Base-by-base conservation (phyloP, 2,888 invertebrate genomes). In the Archips xylosteana region DNA sequence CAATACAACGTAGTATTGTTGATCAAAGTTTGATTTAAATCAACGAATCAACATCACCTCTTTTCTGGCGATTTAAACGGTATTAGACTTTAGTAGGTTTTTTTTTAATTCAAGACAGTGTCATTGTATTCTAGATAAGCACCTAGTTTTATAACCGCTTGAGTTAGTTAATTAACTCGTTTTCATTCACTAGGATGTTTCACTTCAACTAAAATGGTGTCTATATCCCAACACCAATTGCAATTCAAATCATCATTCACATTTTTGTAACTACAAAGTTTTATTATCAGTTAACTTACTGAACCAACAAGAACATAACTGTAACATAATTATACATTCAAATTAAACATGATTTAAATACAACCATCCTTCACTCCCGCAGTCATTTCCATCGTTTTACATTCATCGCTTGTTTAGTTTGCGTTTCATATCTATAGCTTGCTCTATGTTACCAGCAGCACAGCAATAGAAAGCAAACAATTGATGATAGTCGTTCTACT, bases 341-440 rank as follows among this genome's bases (percentile, higher is more conserved):
- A 77, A 76, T 76, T 84, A 90, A 88, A 91, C 87, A 90, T 76
- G 78, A 87, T 88, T 87, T 86, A 78, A 87, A 88, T 87, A 83
- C 78, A 74, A 12, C 23, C 67, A 4, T 65, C 15, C 49, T 32
- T 36, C 15, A 8, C 57, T 61, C 51, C 12, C 59, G 34, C 47
- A 36, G 3, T 13, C 3, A 10, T 49, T 49, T n/a, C n/a, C 49
- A 49, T 49, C 49, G 13, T 42, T 62, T 39, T 13, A 15, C 47
- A 67, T 57, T 36, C 62, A 72, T 47, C 54, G 67, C 72, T 57
- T 54, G 59, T 32, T 68, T 32, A 47, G 9, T n/a, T 0, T 32
- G 6, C 6, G 8, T 13, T 59, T 67, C 9, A 57, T 9, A 32
- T 6, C 23, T 2, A 2, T 49, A 34, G 64, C 9, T 13, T 10